Evolutionary conservation across 2,797 vertebrate genomes (phyloP), one percentile per base, ranked within the genome.

Genomic region (Psittacula echo): DNA sequence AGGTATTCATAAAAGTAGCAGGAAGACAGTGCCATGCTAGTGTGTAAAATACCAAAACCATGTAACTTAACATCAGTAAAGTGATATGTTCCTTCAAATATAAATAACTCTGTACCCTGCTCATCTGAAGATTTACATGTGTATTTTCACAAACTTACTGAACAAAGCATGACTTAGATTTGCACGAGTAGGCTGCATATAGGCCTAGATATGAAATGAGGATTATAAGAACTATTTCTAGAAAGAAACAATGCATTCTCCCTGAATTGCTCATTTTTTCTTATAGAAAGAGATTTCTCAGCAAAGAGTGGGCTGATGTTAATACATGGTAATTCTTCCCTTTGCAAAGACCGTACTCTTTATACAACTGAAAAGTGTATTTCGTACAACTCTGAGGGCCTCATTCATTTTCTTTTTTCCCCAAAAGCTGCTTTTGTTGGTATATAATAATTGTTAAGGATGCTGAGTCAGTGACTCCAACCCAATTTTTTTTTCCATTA

Each of bases 231-330:
- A 82, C 48, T 53, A 50, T 87, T 96, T 94, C 62, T 53, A 41
- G 48, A 87, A 68, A 74, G 71, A 92, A 94, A 92, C 65, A 83
- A 89, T 58, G 81, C 51, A 47, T 72, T 92, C 61, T 90, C 32
- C 81, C 83, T 70, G 17, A 93, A 94, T 27, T 87, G 56, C 56
- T 34, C 14, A 2, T 18, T 42, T 84, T 88, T 81, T 73, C 68
- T 93, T 74, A 73, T 27, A 75, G 90, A 80, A 93, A 85, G 37
- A 61, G 86, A 95, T 91, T 85, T 89, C 58, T 95, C 91, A 91
- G 89, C 78, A 68, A 89, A 81, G 94, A 94, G 81, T 93, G 53
- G 85, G 89, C 23, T 72, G 72, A 91, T 89, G 37, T 64, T 92
- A 94, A 95, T 79, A 89, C 39, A 78, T 34, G 74, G 64, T 74